Percentiles rank a stretch among this genome's conserved stretches.
Evolutionary conservation across 2,113 vertebrate genomes (phyloP).

Genomic region (Gambusia holbrooki): DNA sequence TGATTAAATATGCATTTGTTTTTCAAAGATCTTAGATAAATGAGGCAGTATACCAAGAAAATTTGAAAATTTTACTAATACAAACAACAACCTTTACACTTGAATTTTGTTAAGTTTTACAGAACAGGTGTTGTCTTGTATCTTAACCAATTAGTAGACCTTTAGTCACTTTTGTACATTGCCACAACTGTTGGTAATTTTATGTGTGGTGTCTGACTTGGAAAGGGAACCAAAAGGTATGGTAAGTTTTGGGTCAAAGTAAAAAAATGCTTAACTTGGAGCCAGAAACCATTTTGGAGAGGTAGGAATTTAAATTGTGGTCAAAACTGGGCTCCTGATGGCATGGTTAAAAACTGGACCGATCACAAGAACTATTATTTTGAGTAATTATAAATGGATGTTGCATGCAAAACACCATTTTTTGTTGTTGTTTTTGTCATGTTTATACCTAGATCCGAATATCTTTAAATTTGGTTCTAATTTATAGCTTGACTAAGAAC

Average conservation of each 20-base stretch:
- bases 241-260: constrained; percentile 78
- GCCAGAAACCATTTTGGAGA: constrained; percentile 67
- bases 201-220: constrained; percentile 75
- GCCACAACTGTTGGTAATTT: constrained; percentile 46
- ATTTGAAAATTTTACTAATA: background rate
- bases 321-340: constrained; percentile 16
- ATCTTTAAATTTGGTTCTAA: background rate
- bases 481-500: constrained; percentile 10
- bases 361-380: constrained; percentile 10
- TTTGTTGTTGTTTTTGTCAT: constrained; percentile 1
- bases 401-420: constrained; percentile 44
- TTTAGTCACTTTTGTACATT: constrained; percentile 72
- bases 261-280: constrained; percentile 58
- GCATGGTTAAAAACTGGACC: constrained; percentile 25
- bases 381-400: constrained; percentile 6
- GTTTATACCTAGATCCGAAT: background rate
- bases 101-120: background rate
- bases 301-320: constrained; percentile 75
- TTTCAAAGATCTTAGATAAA: constrained; percentile 8
- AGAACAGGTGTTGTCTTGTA: constrained; percentile 1
- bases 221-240: constrained; percentile 61
- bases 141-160: background rate
- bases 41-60: constrained; percentile 5
- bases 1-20: background rate
- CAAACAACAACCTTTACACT: background rate